Conservation (phyloP, 92 coral and sea anemone genomes). For the Desmophyllum pertusum region DNA sequence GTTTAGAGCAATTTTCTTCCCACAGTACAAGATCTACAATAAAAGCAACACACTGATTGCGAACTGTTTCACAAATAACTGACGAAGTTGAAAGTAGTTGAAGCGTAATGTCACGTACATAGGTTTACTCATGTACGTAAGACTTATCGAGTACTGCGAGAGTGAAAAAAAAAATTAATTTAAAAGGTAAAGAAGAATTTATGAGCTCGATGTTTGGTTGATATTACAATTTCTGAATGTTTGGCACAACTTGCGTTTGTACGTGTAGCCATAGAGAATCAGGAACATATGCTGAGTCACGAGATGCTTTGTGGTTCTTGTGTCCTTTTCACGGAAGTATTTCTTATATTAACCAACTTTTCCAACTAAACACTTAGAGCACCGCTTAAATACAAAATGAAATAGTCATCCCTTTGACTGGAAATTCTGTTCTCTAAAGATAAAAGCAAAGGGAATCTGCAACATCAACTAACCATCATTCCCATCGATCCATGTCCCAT, state of each 20-base stretch:
- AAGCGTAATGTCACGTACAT: no score
- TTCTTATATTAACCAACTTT: no score
- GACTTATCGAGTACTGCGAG: no score
- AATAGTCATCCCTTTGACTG: background rate
- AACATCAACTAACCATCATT: constrained; percentile 14
- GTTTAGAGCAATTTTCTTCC: background rate
- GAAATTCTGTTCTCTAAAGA: background rate
- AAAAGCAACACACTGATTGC: no score
- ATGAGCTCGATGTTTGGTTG: background rate
- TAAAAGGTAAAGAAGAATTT: background rate
- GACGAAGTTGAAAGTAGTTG: no score
- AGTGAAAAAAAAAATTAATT: no score
- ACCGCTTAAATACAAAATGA: background rate
- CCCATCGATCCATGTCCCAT: constrained; percentile 1
- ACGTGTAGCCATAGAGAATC: background rate
- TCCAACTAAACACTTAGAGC: background rate
- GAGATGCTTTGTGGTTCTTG: background rate
- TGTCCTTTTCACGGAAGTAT: background rate
- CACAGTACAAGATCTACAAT: no score
- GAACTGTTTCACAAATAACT: no score
- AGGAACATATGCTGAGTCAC: background rate
- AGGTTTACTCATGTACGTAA: no score
- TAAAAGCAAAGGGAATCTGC: background rate
- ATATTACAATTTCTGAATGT: background rate
- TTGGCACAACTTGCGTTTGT: background rate